A percentile compares a stretch with the other conserved stretches of the same genome.
phyloP scores from a whole-genome alignment of 2,888 invertebrate genomes.

The Tetragonula carbonaria region DNA sequence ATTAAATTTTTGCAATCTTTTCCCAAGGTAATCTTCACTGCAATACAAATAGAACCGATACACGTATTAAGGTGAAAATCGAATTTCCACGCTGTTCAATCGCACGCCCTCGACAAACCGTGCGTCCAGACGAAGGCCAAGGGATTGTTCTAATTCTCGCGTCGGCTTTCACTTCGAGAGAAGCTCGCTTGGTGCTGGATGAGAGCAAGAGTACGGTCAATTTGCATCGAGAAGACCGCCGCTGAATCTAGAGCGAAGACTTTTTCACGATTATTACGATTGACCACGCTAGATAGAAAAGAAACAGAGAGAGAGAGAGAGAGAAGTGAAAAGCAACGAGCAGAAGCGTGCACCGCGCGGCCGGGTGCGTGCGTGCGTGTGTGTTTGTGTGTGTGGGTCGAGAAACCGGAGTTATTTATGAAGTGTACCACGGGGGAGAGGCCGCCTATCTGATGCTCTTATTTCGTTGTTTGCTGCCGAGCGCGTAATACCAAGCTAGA shows the following conservation, averaged over 20 bases:
- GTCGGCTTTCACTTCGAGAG: neutral
- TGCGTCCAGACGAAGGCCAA: neutral
- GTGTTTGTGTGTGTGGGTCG: conserved; percentile 56
- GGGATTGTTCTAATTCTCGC: conserved; percentile 9
- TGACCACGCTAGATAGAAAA: conserved; percentile 30
- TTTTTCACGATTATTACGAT: no score
- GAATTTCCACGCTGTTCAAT: neutral
- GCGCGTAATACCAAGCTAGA: conserved; percentile 69
- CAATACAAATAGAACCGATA: no score
- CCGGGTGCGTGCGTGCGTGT: neutral
- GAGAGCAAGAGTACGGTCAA: conserved; percentile 51
- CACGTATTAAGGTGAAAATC: neutral
- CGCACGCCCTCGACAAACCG: neutral
- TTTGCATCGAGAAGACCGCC: neutral
- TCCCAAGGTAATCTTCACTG: no score
- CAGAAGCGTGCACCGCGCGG: no score
- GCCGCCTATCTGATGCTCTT: conserved; percentile 75
- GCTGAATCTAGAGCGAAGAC: no score
- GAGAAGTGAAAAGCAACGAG: conserved; percentile 6
- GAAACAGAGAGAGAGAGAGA: no score
- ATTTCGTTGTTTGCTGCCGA: conserved; percentile 75
- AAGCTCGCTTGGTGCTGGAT: conserved; percentile 56
- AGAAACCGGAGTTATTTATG: conserved; percentile 75
- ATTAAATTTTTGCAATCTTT: no score
- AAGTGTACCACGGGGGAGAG: conserved; percentile 61